A percentile compares a stretch with the other conserved stretches of the same genome.
These are phyloP conservation scores for Parasteatoda tepidariorum DNA, from an alignment of 1,140 invertebrate species.

Conservation along the genomic window DNA sequence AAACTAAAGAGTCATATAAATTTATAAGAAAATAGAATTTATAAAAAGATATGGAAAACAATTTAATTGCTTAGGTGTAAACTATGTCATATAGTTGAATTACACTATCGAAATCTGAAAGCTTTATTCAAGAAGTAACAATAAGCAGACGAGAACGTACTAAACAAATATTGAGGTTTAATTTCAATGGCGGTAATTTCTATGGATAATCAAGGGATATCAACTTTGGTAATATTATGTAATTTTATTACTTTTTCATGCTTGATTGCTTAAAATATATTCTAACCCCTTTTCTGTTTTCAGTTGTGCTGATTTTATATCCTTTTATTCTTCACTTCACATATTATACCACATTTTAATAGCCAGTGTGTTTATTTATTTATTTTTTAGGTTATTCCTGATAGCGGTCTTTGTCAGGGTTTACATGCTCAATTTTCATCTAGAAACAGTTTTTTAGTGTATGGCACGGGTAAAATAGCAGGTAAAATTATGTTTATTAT, in stretches of 20 bases:
- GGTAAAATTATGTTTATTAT: no score
- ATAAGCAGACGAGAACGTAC: no score
- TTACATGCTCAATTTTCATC: conserved; percentile 14
- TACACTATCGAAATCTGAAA: no score
- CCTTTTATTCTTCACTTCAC: background rate
- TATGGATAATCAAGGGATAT: conserved; percentile 10
- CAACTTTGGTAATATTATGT: conserved; percentile 10
- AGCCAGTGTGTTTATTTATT: background rate
- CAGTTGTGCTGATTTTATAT: background rate
- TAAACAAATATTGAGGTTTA: no score
- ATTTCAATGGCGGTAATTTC: conserved; percentile 46
- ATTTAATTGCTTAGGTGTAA: no score
- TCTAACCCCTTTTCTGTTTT: background rate
- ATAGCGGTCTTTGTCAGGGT: conserved; percentile 1
- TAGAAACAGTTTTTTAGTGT: conserved; percentile 24
- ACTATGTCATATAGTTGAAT: no score
- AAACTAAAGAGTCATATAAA: no score
- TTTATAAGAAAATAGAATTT: no score
- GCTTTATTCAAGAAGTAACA: no score
- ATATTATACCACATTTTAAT: background rate
- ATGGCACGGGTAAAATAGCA: conserved; percentile 10
- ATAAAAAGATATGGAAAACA: no score
- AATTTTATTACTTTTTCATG: background rate
- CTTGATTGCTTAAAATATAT: background rate
- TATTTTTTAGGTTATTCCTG: conserved; percentile 14